These are phyloP conservation scores for Alosa alosa DNA, from an alignment of 2,113 vertebrate genomes.

Conservation along the genomic window DNA sequence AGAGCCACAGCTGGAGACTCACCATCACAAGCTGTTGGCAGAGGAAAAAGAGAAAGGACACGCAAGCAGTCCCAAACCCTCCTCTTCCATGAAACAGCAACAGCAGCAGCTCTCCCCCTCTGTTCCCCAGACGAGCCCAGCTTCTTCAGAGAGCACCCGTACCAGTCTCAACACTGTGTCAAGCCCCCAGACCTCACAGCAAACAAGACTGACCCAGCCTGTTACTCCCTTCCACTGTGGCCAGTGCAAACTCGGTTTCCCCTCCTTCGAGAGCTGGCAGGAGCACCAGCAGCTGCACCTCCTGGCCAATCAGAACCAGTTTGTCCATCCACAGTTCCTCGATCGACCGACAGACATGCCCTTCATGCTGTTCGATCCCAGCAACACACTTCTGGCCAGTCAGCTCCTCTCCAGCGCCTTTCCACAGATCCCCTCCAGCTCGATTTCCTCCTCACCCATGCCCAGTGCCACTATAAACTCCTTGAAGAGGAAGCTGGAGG, in stretches of 20 bases:
- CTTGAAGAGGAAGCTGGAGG: constrained; percentile 88
- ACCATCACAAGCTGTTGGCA: constrained; percentile 60
- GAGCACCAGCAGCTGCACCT: constrained; percentile 97
- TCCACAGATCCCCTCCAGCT: constrained; percentile 83
- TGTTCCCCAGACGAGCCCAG: constrained; percentile 76
- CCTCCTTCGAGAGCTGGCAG: constrained; percentile 95
- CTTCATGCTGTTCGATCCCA: constrained; percentile 96
- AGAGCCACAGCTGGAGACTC: constrained; percentile 48
- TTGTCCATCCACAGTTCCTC: constrained; percentile 90
- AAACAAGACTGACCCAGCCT: constrained; percentile 73
- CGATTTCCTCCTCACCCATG: constrained; percentile 80
- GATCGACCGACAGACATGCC: constrained; percentile 89
- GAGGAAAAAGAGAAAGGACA: constrained; percentile 69
- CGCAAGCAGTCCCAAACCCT: constrained; percentile 70
- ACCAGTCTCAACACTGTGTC: constrained; percentile 76
- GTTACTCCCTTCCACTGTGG: constrained; percentile 93
- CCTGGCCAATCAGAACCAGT: constrained; percentile 90
- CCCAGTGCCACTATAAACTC: constrained; percentile 83
- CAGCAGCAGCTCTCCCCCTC: constrained; percentile 62
- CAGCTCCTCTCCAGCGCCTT: constrained; percentile 90
- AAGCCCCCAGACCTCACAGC: constrained; percentile 62
- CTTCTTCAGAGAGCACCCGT: constrained; percentile 72
- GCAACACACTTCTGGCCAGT: constrained; percentile 87
- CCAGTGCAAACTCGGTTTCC: constrained; percentile 89
- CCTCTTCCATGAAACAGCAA: constrained; percentile 68